phyloP scores from a whole-genome alignment of 2,888 invertebrate genomes.

The Drosophila rubida region DNA sequence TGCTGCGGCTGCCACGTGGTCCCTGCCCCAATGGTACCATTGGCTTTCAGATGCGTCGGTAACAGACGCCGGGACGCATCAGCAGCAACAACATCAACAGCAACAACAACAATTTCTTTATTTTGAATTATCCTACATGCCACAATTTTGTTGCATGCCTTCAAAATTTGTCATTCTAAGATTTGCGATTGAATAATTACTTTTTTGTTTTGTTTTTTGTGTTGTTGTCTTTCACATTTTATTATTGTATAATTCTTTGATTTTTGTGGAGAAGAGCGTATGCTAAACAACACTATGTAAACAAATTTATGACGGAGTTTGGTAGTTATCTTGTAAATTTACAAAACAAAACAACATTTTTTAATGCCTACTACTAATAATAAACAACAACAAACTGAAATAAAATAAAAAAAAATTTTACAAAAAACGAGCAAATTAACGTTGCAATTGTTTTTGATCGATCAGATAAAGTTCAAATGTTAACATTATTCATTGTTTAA shows the following conservation, averaged over 20 bases:
- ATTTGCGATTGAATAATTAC: constrained; percentile 44
- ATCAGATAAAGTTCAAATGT: not conserved
- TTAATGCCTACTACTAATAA: constrained; percentile 64
- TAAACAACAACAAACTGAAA: constrained; percentile 39
- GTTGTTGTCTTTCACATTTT: constrained; percentile 31
- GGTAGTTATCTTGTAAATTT: constrained; percentile 75
- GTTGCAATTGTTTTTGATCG: constrained; percentile 1
- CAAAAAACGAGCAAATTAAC: constrained; percentile 16
- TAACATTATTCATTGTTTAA: not conserved
- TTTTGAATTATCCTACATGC: constrained; percentile 40
- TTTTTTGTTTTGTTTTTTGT: constrained; percentile 28
- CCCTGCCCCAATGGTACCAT: constrained; percentile 93
- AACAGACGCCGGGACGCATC: constrained; percentile 65
- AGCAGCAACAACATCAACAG: not conserved
- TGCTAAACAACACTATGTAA: constrained; percentile 40
- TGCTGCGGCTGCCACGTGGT: constrained; percentile 91
- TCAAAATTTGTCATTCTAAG: constrained; percentile 45
- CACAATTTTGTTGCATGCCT: constrained; percentile 28
- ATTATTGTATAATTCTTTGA: constrained; percentile 31
- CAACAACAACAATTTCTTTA: constrained; percentile 12
- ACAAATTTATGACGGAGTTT: constrained; percentile 69
- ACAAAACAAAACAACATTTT: constrained; percentile 60
- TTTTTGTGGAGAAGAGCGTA: constrained; percentile 29
- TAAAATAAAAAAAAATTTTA: constrained; percentile 58
- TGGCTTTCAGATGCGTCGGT: constrained; percentile 89